Evolutionary conservation across 1,140 invertebrate species (phyloP), one percentile per base, ranked within the genome.

Genomic region (Caenorhabditis remanei): DNA sequence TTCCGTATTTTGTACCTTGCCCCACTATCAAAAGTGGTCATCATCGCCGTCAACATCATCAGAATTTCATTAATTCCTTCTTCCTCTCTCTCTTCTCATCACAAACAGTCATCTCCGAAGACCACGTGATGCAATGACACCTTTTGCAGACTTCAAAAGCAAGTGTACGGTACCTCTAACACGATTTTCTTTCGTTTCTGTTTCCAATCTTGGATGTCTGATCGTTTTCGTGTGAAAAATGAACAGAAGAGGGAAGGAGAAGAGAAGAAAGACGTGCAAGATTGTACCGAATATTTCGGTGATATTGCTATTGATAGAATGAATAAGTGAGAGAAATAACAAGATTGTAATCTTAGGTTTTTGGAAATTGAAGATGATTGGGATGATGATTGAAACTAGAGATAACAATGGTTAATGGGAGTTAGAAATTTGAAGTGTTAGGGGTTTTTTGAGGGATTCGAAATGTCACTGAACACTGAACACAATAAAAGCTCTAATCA

Each of bases 81-180:
- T 24, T 50, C 50, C 50, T 50, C 1, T 4, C 50, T 50, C 50
- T 50, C 50, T 50, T 4, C 19, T 11, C 9, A 11, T 53, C 50
- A 53, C 16, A 53, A 53, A 53, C 16, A 53, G 50, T 16, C 50
- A 11, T 14, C 11, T 11, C 50, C 50, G 40, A 67, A 14, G 32
- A 75, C 67, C 67, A 75, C 67, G 67, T 75, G 67, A 75, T 75
- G 43, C 24, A n/a, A 46, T 58, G 56, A n/a, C 16, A 58, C 56
- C 67, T n/a, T 67, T 32, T 75, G 67, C 67, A 75, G 67, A 46
- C 63, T 19, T 65, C 32, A 32, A 32, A 32, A 32, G 32, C 32
- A 32, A 32, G 32, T 32, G 2, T 32, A 32, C 32, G 32, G 32
- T 32, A 32, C 32, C 32, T 32, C 32, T 32, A 32, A 32, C 32